Conservation (phyloP, 2,797 vertebrate species). For the Lepilemur ruficaudatus region DNA sequence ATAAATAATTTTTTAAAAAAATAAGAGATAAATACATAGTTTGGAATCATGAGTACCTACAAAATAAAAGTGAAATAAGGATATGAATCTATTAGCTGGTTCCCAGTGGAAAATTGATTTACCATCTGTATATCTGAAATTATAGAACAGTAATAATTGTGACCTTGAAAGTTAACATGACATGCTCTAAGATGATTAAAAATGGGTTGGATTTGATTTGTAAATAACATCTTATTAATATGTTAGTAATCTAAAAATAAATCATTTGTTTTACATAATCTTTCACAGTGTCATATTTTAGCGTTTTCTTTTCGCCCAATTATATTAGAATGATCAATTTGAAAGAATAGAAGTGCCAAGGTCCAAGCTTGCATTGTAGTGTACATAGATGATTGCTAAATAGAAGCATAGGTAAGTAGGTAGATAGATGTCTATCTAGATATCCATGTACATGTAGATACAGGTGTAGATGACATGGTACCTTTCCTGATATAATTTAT, state of each 20-base stretch:
- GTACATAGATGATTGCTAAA: background rate
- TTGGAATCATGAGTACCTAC: background rate
- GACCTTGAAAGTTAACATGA: background rate
- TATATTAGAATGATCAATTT: background rate
- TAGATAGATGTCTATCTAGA: background rate
- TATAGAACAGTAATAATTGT: background rate
- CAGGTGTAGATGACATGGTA: background rate
- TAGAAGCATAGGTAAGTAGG: background rate
- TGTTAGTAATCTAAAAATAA: background rate
- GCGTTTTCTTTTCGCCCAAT: background rate
- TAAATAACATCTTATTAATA: background rate
- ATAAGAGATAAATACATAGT: background rate
- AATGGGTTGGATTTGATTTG: background rate
- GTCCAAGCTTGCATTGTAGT: background rate
- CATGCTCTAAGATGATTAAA: background rate
- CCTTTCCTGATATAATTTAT: background rate
- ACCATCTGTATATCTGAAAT: background rate
- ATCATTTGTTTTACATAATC: background rate
- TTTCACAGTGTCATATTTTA: background rate
- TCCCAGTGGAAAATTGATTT: background rate
- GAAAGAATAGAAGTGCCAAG: background rate
- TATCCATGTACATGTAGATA: background rate
- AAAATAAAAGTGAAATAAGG: background rate
- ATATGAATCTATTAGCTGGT: background rate
- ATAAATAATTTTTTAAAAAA: constrained; percentile 19